Conservation (phyloP, 2,797 vertebrate species). For the Melanotaenia maccullochi region DNA sequence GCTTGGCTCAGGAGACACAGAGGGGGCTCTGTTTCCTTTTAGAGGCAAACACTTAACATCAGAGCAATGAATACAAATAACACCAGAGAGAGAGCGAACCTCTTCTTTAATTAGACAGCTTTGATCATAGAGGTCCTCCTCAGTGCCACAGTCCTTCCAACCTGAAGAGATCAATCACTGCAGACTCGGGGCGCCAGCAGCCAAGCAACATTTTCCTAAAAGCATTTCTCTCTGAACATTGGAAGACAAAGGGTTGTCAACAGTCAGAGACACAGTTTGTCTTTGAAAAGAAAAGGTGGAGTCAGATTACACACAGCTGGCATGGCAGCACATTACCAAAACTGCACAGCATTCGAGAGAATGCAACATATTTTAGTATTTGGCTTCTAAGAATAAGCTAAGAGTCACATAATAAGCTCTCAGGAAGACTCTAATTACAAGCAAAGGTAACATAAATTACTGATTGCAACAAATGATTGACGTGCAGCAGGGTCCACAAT, state of each 20-base stretch:
- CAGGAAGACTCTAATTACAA: background rate
- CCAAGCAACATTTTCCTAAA: conserved; percentile 69
- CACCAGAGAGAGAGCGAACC: conserved; percentile 69
- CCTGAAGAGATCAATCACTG: conserved; percentile 77
- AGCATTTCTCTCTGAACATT: conserved; percentile 70
- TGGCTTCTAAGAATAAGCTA: background rate
- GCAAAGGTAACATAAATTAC: conserved; percentile 15
- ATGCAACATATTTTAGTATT: background rate
- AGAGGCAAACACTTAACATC: conserved; percentile 83
- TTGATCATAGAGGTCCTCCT: conserved; percentile 83
- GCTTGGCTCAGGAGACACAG: conserved; percentile 70
- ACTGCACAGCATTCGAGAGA: background rate
- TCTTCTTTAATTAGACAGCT: conserved; percentile 84
- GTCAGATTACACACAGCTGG: conserved; percentile 33
- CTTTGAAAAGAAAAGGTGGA: conserved; percentile 56
- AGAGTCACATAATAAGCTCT: background rate
- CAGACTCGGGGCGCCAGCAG: conserved; percentile 58
- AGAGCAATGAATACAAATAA: conserved; percentile 80
- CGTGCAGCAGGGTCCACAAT: conserved; percentile 9
- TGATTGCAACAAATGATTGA: conserved; percentile 15
- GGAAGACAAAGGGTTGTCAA: conserved; percentile 55
- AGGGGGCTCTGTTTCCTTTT: conserved; percentile 74
- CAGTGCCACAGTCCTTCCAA: conserved; percentile 62
- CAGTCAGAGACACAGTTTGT: conserved; percentile 54
- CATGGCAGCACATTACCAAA: conserved; percentile 26